A percentile compares a stretch with the other conserved stretches of the same genome.
These are phyloP conservation scores for Papilio helenus DNA, from an alignment of 1,140 invertebrate genomes.

Conservation along the genomic window DNA sequence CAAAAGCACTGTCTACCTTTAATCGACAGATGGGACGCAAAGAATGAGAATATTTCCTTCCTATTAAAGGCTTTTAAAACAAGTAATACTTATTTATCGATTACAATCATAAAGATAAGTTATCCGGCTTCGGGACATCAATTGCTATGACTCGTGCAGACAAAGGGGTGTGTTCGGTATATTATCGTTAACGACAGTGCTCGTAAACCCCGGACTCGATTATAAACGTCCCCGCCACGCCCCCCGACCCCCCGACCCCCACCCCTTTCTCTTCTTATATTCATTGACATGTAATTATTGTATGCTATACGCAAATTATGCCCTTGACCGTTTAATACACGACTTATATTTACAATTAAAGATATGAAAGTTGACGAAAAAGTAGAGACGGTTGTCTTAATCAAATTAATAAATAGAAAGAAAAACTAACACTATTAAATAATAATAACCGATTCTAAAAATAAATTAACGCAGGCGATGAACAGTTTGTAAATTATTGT, in stretches of 20 bases:
- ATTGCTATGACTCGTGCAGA: conserved; percentile 11
- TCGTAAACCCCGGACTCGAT: conserved; percentile 27
- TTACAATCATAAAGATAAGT: conserved; percentile 9
- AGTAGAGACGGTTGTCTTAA: no score
- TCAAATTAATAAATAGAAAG: no score
- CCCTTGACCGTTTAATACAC: conserved; percentile 9
- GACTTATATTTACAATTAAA: background rate
- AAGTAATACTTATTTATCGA: background rate
- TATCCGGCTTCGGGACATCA: conserved; percentile 10
- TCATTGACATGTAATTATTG: conserved; percentile 29
- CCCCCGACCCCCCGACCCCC: background rate
- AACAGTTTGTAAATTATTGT: no score
- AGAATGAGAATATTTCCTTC: no score
- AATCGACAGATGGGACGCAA: no score
- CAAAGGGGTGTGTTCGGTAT: conserved; percentile 27
- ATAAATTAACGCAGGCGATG: no score
- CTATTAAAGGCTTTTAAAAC: no score
- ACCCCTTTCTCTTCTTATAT: background rate
- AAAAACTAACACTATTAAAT: no score
- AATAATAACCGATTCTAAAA: no score
- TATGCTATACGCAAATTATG: background rate
- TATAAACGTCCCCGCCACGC: conserved; percentile 30
- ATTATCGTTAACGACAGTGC: conserved; percentile 18
- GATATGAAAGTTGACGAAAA: no score
- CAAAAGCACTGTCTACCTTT: no score